Evolutionary conservation across 1,140 invertebrate species (phyloP), one percentile per base, ranked within the genome.

Genomic region (Papilio polytes): DNA sequence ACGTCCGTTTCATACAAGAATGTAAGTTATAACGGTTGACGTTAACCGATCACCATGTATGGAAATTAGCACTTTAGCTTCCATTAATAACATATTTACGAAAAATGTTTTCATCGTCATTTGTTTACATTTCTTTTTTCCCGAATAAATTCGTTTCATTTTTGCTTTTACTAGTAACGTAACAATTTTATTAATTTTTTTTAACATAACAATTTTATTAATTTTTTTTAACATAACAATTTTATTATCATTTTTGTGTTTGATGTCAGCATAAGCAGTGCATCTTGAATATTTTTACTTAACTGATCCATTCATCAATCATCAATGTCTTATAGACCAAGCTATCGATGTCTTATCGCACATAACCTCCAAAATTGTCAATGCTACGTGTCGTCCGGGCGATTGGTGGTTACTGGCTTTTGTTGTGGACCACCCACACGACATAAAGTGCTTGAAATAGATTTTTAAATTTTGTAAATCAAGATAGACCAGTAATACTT

Each of bases 41-140:
- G 63, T 70, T 70, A 70, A 70, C 63, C 6, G 63, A 70, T 70
- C 22, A 66, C 63, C 63, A 2, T 31, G 63, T 70, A 36, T 70
- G 63, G 10, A 70, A 70, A 70, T 70, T 70, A 70, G 63, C 26
- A 70, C 26, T 70, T 70, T 70, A 31, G 22, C 26, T 18, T 36
- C 12, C 80, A 53, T 78, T 74, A 80, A 86, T 72, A 66, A 31
- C 20, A 63, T n/a, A 56, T 26, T 63, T 63, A 26, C 10, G 26
- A 13, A 22, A 63, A 63, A 63, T 63, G 4, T 31, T 10, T 9
- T 63, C 2, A 12, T 13, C 22, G 9, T 63, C 26, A 1, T 26
- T 13, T 70, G 12, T 31, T 70, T 31, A 70, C 3, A 31, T 12
- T 66, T 66, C 13, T 36, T 36, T 15, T 15, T 18, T 15, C 18